Evolutionary conservation across 2,797 vertebrate species (phyloP).

Genomic region (Echiichthys vipera): DNA sequence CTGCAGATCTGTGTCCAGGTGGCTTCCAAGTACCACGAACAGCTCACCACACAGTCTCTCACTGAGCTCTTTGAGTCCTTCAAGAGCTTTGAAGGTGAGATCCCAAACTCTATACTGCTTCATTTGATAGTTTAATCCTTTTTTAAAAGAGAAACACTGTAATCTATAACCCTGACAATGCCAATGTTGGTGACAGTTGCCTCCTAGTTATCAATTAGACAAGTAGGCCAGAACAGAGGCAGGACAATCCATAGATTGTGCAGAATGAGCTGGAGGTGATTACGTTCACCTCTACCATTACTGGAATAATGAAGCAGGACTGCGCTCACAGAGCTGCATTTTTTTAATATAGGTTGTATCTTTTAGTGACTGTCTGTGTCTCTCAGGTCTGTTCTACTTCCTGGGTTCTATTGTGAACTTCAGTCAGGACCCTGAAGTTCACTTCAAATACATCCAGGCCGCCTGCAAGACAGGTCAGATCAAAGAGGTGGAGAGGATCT

Average conservation of each 20-base stretch:
- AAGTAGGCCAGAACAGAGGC: constrained; percentile 35
- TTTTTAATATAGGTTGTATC: not conserved
- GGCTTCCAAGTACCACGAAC: constrained; percentile 96
- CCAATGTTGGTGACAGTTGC: constrained; percentile 10
- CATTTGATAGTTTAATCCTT: not conserved
- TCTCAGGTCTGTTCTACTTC: constrained; percentile 95
- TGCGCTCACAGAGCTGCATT: not conserved
- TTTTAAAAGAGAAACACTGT: not conserved
- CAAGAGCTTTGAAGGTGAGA: constrained; percentile 97
- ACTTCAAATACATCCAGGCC: constrained; percentile 98
- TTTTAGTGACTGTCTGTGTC: constrained; percentile 28
- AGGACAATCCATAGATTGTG: constrained; percentile 36
- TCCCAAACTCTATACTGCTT: not conserved
- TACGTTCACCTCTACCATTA: constrained; percentile 26
- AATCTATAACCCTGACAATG: not conserved
- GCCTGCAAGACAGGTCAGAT: constrained; percentile 98
- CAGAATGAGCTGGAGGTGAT: constrained; percentile 19
- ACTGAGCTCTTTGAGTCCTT: constrained; percentile 98
- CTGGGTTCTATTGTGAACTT: constrained; percentile 98
- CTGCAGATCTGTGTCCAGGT: constrained; percentile 98
- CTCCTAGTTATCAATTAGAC: constrained; percentile 30
- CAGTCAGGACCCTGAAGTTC: constrained; percentile 97
- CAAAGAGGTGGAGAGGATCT: constrained; percentile 98
- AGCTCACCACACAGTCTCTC: constrained; percentile 93
- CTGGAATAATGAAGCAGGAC: constrained; percentile 16